A percentile compares a stretch with the other conserved stretches of the same genome.
Conservation (phyloP, 2,113 vertebrate species). For the Hyperoodon ampullatus region DNA sequence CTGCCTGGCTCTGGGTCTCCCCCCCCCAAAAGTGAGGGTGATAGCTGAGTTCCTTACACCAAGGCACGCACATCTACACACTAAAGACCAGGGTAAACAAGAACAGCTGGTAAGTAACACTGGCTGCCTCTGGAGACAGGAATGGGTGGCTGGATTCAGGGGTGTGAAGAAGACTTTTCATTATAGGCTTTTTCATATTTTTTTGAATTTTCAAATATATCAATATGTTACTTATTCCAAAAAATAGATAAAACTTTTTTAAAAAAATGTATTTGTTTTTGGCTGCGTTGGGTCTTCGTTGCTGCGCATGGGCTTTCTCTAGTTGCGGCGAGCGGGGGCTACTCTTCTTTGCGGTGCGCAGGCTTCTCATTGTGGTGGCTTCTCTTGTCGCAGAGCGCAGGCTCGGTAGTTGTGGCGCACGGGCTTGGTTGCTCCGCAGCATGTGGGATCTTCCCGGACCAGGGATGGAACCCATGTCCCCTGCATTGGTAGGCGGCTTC, state of each 20-base stretch:
- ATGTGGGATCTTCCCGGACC: too few relatives aligned
- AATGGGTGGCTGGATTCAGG: not conserved
- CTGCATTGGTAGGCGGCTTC: too few relatives aligned
- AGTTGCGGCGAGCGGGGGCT: too few relatives aligned
- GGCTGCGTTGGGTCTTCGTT: too few relatives aligned
- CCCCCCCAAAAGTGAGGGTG: not conserved
- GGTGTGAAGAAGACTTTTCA: not conserved
- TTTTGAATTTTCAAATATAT: conserved; percentile 20
- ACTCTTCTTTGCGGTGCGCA: too few relatives aligned
- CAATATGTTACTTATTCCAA: conserved; percentile 1
- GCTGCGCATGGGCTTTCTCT: too few relatives aligned
- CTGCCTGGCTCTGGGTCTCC: not conserved
- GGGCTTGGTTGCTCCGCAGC: too few relatives aligned
- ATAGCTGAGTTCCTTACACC: not conserved
- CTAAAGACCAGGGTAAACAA: not conserved
- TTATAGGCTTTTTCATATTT: not conserved
- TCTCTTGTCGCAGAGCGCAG: too few relatives aligned
- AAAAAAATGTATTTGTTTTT: too few relatives aligned
- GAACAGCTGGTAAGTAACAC: not conserved
- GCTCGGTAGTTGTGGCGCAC: too few relatives aligned
- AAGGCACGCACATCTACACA: accelerated
- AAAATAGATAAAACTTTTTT: not conserved
- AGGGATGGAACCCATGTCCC: too few relatives aligned
- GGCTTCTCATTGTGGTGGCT: too few relatives aligned
- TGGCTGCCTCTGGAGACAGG: not conserved